Evolutionary conservation across 2,888 invertebrate genomes (phyloP).

Genomic region (Venustoraphidia nigricollis): DNA sequence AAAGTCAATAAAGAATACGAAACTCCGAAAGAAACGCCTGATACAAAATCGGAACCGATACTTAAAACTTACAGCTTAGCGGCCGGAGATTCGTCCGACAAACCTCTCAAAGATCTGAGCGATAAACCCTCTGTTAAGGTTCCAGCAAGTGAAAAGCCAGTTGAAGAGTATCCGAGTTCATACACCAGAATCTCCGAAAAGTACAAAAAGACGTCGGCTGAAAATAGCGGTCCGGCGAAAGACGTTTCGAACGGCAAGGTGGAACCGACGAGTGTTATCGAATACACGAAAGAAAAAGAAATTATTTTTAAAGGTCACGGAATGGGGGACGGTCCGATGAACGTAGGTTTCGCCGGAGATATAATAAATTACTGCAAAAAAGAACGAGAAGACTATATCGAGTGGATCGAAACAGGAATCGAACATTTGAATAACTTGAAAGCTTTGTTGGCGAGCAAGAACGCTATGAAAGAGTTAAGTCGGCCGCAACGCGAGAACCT

Average conservation of each 20-base stretch:
- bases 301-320: constrained; percentile 8
- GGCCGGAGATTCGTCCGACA: too few relatives aligned
- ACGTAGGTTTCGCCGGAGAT: background rate
- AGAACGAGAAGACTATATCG: constrained; percentile 35
- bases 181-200: background rate
- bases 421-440: constrained; percentile 36
- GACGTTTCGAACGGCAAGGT: background rate
- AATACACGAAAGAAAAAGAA: constrained; percentile 8
- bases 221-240: constrained; percentile 7
- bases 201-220: background rate
- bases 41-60: too few relatives aligned
- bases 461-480: background rate
- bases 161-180: too few relatives aligned
- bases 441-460: constrained; percentile 22
- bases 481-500: too few relatives aligned
- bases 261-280: background rate
- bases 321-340: too few relatives aligned
- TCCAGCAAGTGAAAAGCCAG: too few relatives aligned
- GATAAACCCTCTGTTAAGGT: too few relatives aligned
- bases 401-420: constrained; percentile 41
- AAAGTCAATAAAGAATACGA: too few relatives aligned
- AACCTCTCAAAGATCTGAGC: too few relatives aligned
- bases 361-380: constrained; percentile 28
- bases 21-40: too few relatives aligned
- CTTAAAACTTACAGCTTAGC: too few relatives aligned